These are phyloP conservation scores for Dolichoris vasculosae DNA, from an alignment of 1,140 invertebrate species.

Conservation along the genomic window DNA sequence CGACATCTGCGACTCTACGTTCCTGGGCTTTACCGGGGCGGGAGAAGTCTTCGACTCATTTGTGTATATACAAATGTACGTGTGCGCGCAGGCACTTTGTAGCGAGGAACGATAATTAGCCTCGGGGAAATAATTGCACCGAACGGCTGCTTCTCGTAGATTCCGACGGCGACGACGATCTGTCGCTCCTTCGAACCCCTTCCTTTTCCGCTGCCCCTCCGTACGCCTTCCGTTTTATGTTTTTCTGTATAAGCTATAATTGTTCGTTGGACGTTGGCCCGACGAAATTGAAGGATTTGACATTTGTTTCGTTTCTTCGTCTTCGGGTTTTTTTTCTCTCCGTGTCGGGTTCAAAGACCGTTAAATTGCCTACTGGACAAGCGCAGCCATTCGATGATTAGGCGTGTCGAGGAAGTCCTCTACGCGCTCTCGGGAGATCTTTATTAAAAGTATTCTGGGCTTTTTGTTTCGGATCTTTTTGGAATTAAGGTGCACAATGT, in stretches of 20 bases:
- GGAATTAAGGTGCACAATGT: background rate
- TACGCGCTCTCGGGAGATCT: constrained; percentile 23
- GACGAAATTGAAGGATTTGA: constrained; percentile 41
- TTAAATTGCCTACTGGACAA: constrained; percentile 36
- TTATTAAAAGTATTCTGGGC: constrained; percentile 38
- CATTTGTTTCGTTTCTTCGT: constrained; percentile 11
- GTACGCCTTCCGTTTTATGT: constrained; percentile 1
- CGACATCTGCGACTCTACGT: constrained; percentile 37
- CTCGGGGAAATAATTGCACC: constrained; percentile 27
- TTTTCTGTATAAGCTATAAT: constrained; percentile 26
- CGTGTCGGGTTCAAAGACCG: constrained; percentile 49
- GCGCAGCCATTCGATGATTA: constrained; percentile 27
- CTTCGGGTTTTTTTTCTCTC: background rate
- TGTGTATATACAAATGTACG: background rate
- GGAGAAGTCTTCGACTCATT: constrained; percentile 28
- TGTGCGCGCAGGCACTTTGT: background rate
- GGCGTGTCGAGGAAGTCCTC: background rate
- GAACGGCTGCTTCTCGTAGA: constrained; percentile 31
- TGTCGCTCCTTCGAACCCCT: background rate
- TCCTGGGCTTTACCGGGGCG: background rate
- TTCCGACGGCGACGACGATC: constrained; percentile 14
- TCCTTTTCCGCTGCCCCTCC: background rate
- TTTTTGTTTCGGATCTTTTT: background rate
- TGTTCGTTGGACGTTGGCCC: constrained; percentile 17
- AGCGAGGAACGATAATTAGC: constrained; percentile 28